phyloP scores from a whole-genome alignment of 2,113 vertebrate genomes.

The Chaetodon trifascialis region DNA sequence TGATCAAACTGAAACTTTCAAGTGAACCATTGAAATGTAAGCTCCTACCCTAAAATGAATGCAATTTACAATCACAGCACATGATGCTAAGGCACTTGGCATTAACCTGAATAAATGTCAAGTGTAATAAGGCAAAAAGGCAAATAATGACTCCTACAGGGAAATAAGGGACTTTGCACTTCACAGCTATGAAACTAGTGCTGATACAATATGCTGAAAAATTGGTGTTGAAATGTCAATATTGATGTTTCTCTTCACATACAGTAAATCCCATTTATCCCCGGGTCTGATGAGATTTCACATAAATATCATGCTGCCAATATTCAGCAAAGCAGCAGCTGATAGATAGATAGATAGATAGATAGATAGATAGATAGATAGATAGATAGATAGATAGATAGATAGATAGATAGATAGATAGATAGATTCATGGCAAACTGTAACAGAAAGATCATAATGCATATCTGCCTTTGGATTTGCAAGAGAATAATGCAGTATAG shows the following conservation, averaged over 20 bases:
- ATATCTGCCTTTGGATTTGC: too few relatives aligned
- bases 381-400: background rate
- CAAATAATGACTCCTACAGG: background rate
- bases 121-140: slow-evolving; percentile 20
- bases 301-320: background rate
- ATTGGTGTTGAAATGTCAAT: background rate
- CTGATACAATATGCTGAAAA: background rate
- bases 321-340: background rate
- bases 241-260: background rate
- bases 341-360: background rate
- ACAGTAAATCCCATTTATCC: background rate
- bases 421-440: too few relatives aligned
- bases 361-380: background rate
- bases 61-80: slow-evolving; percentile 10
- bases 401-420: background rate
- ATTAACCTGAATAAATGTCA: slow-evolving; percentile 28
- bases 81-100: background rate
- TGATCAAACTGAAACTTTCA: slow-evolving; percentile 14
- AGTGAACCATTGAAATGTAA: slow-evolving; percentile 3
- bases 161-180: background rate
- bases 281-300: background rate
- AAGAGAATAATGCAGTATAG: too few relatives aligned
- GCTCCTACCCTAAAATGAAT: background rate
- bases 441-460: too few relatives aligned
- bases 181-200: background rate